Base-by-base conservation (phyloP, 2,888 invertebrate genomes). In the Habroteleia sp. region DNA sequence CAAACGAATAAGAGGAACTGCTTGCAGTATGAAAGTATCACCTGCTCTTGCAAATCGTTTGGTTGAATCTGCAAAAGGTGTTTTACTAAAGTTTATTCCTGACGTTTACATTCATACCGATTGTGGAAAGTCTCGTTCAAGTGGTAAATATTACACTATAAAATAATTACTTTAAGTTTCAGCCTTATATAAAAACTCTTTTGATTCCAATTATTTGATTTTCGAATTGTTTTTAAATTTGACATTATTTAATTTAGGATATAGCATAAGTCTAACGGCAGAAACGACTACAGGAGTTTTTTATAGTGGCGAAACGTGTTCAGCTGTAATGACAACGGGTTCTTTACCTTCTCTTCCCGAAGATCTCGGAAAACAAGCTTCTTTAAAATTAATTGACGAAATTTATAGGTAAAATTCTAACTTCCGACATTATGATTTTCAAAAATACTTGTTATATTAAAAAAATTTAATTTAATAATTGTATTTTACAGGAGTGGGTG, bases 41-140 rank as follows among this genome's bases (percentile, higher is more conserved):
- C 99, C 99, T 0, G 94, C 96, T 0, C 93, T 98, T 86, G 95
- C 96, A 0, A 98, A 97, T 88, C 91, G 99, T 79, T 94, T 98
- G 78, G 95, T 99, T 0, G 97, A 98, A 78, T 91, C 96, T 2
- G 96, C 98, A 1, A 98, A 99, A 89, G 95, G 96, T 72, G 92
- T 96, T 3, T 92, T 99, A 89, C 90, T 97, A 1, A 94, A 97
- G 72, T 98, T 96, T 87, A 88, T 99, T 7, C 96, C 98, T 0
- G 99, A 99, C 87, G 94, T 99, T 60, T 99, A 96, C 86, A 96
- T 99, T 77, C 94, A 96, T 83, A 96, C 96, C 0, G 99, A 99
- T 89, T 97, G 97, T 86, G 93, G 94, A 79, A 94, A 94, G 84
- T 97, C 98, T 0, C 92, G 93, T 63, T 92, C 94, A 78, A 94